Base-by-base conservation (phyloP, 2,113 vertebrate species). In the Anarrhichthys ocellatus region DNA sequence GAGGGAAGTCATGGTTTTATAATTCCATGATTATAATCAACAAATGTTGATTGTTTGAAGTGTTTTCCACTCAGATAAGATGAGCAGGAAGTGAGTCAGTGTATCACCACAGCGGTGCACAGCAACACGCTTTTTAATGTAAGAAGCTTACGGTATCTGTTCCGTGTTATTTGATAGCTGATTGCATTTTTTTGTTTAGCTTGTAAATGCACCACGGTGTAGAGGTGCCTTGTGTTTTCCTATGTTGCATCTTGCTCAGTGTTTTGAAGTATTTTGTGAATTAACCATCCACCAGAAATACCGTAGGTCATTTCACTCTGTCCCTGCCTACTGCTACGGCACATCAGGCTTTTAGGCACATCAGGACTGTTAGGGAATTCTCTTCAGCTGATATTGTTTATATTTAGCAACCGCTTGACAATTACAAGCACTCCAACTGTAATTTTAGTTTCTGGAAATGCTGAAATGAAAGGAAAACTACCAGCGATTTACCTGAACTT, bases 361-460 rank as follows among this genome's bases (percentile, higher is more conserved):
- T 29, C 36, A 42, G 46, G 63, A 81, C 38, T 82, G 78, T 69
- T 64, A 36, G 83, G 86, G 86, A 86, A 89, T 92, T 93, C 89
- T 90, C 54, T 44, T 76, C 79, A 82, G 82, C 76, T 83, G 87
- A 76, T 32, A 36, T 66, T 91, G 87, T 92, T 91, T 82, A 87
- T 70, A 81, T 82, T 68, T 10, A 4, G 4, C 29, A 14, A 10
- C 44, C 34, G 48, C 20, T 27, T 58, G 15, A 78, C 22, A 73
- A 42, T 50, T 64, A 69, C 24, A 81, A 38, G 50, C 27, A 50
- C 6, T 34, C 13, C 18, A 71, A 63, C 78, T 71, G 58, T 34
- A n/a, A 65, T 9, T 22, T 9, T 11, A 24, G 2, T 81, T 85
- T 79, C 71, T 34, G 69, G 22, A 74, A 81, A 78, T 32, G 52